Conservation (phyloP, 2,888 invertebrate genomes). For the Prostheceraeus crozeri region DNA sequence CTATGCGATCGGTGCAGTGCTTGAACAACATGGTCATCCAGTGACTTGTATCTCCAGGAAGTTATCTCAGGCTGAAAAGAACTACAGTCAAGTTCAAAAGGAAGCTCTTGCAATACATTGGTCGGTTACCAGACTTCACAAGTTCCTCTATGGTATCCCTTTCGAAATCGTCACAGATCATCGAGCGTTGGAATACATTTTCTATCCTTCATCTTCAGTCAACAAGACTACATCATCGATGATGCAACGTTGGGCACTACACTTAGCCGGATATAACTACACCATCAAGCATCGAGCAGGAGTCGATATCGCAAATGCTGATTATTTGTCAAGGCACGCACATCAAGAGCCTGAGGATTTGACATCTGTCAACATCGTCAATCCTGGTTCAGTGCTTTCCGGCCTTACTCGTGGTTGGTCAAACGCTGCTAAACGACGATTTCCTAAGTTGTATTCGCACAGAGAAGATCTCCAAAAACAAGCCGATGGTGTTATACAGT, state of each 20-base stretch:
- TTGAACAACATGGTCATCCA: conserved; percentile 27
- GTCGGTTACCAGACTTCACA: conserved; percentile 9
- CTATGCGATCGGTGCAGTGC: conserved; percentile 14
- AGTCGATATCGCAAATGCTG: conserved; percentile 2
- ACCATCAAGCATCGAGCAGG: conserved; percentile 18
- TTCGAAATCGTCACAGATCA: conserved; percentile 12
- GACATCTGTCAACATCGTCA: neutral
- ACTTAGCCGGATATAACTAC: conserved; percentile 15
- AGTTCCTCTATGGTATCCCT: conserved; percentile 14
- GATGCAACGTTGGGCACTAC: conserved; percentile 13
- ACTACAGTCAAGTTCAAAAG: conserved; percentile 17
- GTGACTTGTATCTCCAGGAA: conserved; percentile 8
- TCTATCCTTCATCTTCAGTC: conserved; percentile 1
- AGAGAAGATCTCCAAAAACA: too few species aligned
- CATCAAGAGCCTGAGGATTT: conserved; percentile 1
- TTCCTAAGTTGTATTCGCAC: too few species aligned
- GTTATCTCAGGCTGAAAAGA: conserved; percentile 8
- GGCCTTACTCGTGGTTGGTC: conserved; percentile 22
- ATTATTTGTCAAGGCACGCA: conserved; percentile 25
- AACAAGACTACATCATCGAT: conserved; percentile 17
- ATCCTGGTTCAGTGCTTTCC: conserved; percentile 20
- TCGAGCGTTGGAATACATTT: conserved; percentile 3
- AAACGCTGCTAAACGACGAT: conserved; percentile 21
- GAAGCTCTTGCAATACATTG: conserved; percentile 25
- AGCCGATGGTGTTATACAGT: too few species aligned